Evolutionary conservation across 2,888 invertebrate genomes (phyloP), one percentile per base, ranked within the genome.

Genomic region (Hoplodrina blanda): DNA sequence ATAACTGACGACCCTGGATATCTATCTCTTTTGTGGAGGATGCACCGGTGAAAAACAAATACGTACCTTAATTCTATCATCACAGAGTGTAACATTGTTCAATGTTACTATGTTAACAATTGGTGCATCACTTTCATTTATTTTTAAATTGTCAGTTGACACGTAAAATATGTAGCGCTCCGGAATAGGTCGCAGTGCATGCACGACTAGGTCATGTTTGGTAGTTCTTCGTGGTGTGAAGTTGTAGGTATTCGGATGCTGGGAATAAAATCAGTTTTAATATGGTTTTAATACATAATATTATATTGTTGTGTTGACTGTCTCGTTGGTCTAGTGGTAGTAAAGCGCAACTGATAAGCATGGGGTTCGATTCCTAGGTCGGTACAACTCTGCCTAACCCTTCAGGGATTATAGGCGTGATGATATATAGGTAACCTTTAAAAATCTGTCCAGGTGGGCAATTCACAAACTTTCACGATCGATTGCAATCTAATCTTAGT

Each of bases 11-110:
- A n/a, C n/a, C n/a, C n/a, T n/a, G n/a, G n/a, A n/a, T n/a, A n/a
- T n/a, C n/a, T n/a, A n/a, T n/a, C n/a, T n/a, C n/a, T n/a, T n/a
- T n/a, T n/a, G n/a, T n/a, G n/a, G n/a, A n/a, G n/a, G n/a, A n/a
- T n/a, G n/a, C n/a, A n/a, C n/a, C n/a, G n/a, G 25, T 2, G 25
- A 25, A 25, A 25, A 25, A 25, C 25, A 25, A 1, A 17, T 54
- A 69, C 80, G 80, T 84, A 95, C 95, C 92, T 94, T 95, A 37
- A 94, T 89, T 46, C 72, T 81, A 3, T 90, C 90, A 81, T 91
- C 88, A 62, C 95, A 95, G 20, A 95, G 84, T n/a, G 87, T 89
- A 7, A 90, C 84, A 66, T 92, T 90, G 76, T 95, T 95, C 20
- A 95, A 73, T 20, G 84, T 73, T 52, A 95, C 87, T 49, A 82